Percentiles rank a stretch among this genome's conserved stretches.
Evolutionary conservation across 2,113 vertebrate species (phyloP).

Genomic region (Elaphurus davidianus): DNA sequence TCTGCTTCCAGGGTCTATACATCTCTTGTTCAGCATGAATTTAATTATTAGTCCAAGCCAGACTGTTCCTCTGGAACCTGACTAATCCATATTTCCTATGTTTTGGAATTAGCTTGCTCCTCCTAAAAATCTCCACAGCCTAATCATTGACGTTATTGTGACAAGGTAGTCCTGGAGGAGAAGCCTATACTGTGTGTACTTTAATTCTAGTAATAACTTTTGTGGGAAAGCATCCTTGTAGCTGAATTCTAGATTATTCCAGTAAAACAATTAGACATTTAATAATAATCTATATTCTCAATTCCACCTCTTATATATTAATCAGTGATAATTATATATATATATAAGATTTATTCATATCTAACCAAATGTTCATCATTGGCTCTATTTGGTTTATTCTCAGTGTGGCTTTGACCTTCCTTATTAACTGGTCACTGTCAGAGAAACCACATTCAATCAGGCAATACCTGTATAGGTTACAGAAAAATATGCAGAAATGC

Average conservation of each 20-base stretch:
- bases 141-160: neutral
- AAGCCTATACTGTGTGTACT: neutral
- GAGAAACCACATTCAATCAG: neutral
- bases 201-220: slow-evolving; percentile 24
- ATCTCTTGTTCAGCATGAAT: neutral
- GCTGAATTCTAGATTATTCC: slow-evolving; percentile 43
- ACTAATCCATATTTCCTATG: neutral
- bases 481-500: neutral
- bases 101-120: slow-evolving; percentile 12
- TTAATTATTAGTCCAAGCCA: slow-evolving; percentile 28
- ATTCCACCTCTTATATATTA: neutral
- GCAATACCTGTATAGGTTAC: neutral
- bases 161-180: neutral
- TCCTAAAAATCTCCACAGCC: neutral
- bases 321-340: neutral
- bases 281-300: slow-evolving; percentile 37
- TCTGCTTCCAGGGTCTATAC: neutral
- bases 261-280: slow-evolving; percentile 21
- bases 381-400: slow-evolving; percentile 6
- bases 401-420: neutral
- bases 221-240: neutral
- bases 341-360: neutral
- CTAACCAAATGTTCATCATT: neutral
- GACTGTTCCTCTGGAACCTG: slow-evolving; percentile 23
- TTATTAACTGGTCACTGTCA: neutral